Base-by-base conservation (phyloP, 2,888 invertebrate species). In the Acrobasis repandana region DNA sequence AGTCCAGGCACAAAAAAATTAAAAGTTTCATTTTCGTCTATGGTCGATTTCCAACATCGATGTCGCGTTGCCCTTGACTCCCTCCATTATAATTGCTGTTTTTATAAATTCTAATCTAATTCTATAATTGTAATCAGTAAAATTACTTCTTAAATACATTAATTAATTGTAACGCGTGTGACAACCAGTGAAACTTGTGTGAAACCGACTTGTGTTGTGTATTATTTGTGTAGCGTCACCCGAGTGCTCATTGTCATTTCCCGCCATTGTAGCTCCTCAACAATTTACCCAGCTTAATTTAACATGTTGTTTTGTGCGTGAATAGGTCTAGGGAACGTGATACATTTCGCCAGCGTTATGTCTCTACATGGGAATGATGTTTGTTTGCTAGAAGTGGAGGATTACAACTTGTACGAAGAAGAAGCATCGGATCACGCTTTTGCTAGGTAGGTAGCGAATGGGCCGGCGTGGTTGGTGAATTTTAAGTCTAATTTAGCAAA, bases 211-310 rank as follows among this genome's bases (percentile, higher is more conserved):
- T 66, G 72, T 77, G 76, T 75, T 72, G 75, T 75, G 71, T 67
- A 68, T 74, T 85, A 80, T 80, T 82, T 74, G 81, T 82, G 80
- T 85, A 85, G 92, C 92, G 92, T 93, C 92, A 92, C 91, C 92
- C 92, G 92, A 92, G 91, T 79, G 77, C 86, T 90, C 90, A 90
- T 92, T 92, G 92, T 92, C 92, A 91, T 93, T 93, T 93, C 92
- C 92, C 92, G 92, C 92, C 92, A 93, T 93, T 93, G 92, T 92
- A 90, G 88, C 78, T 82, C 77, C 84, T 84, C 82, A 79, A 78
- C 75, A 80, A 80, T 66, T 77, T 77, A 74, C 73, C 65, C 70
- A 74, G 75, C 79, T 80, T 77, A 72, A 67, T 73, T 69, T 67
- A 67, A 65, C 68, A 73, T 74, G 67, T 36, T 58, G 69, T 77